Percentiles rank a stretch among this genome's conserved stretches.
Evolutionary conservation across 2,113 vertebrate species (phyloP).

Genomic region (Calyptommatus sinebrachiatus): DNA sequence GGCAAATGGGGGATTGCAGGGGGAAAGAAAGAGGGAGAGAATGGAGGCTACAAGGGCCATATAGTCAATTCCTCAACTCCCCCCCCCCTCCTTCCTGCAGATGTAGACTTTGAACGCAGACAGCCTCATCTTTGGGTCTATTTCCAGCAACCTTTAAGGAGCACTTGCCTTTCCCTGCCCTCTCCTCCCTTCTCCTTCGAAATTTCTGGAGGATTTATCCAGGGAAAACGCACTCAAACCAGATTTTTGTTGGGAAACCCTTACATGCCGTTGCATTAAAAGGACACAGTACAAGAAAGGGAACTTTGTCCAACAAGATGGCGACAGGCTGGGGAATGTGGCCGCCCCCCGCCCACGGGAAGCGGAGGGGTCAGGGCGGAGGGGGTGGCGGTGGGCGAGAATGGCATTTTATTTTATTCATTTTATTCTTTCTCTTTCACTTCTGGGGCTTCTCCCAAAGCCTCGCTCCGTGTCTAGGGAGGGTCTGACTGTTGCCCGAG

Average conservation of each 20-base stretch:
- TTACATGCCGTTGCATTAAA: no score
- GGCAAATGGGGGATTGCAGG: neutral
- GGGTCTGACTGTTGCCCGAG: constrained; percentile 59
- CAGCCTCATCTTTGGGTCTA: constrained; percentile 39
- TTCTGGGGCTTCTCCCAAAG: neutral
- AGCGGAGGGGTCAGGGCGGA: constrained; percentile 20
- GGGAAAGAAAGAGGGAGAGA: neutral
- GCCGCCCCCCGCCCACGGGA: neutral
- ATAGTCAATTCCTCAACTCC: constrained; percentile 3
- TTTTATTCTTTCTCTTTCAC: constrained; percentile 36
- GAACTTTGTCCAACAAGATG: no score
- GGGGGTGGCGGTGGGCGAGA: constrained; percentile 23
- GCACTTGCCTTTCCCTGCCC: neutral
- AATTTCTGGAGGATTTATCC: no score
- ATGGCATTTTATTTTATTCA: constrained; percentile 47
- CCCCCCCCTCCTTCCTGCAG: constrained; percentile 11
- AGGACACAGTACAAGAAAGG: no score
- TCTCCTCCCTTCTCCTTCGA: neutral
- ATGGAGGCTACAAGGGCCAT: constrained; percentile 11
- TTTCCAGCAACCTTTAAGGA: constrained; percentile 17
- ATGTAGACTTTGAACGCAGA: constrained; percentile 55
- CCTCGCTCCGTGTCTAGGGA: constrained; percentile 38
- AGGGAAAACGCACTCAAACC: no score
- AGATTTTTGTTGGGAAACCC: no score
- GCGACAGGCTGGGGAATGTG: no score